Evolutionary conservation across 2,888 invertebrate species (phyloP).

Genomic region (Catocala nupta): DNA sequence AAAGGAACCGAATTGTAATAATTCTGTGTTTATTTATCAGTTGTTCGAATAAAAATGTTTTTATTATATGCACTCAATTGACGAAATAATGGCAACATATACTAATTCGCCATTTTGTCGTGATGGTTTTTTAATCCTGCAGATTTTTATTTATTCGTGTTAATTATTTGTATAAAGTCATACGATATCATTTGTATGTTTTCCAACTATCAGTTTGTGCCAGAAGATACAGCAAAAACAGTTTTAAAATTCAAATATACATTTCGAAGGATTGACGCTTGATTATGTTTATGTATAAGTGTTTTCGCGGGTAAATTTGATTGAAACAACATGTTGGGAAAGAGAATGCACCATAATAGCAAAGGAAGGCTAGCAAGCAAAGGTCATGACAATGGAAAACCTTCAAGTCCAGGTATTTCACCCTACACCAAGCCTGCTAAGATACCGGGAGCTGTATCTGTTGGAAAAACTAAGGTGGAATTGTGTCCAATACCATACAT

Average conservation of each 20-base stretch:
- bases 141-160: constrained; percentile 44
- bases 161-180: constrained; percentile 34
- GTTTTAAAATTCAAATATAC: constrained; percentile 15
- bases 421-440: constrained; percentile 83
- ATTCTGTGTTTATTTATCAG: too few species aligned
- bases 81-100: not conserved
- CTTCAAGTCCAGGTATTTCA: constrained; percentile 82
- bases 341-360: constrained; percentile 84
- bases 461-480: constrained; percentile 80
- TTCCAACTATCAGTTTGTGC: constrained; percentile 34
- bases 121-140: constrained; percentile 45
- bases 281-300: constrained; percentile 55
- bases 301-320: constrained; percentile 78
- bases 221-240: constrained; percentile 18
- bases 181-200: constrained; percentile 17
- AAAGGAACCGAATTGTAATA: too few species aligned
- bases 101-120: constrained; percentile 62
- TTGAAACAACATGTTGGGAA: constrained; percentile 77
- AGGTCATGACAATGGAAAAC: constrained; percentile 82
- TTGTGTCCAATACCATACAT: constrained; percentile 88
- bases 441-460: constrained; percentile 75
- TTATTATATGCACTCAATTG: not conserved
- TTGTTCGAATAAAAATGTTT: too few species aligned
- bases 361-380: constrained; percentile 84
- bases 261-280: constrained; percentile 28